Base-by-base conservation (phyloP, 2,888 invertebrate species). In the Odontocolon sp. region DNA sequence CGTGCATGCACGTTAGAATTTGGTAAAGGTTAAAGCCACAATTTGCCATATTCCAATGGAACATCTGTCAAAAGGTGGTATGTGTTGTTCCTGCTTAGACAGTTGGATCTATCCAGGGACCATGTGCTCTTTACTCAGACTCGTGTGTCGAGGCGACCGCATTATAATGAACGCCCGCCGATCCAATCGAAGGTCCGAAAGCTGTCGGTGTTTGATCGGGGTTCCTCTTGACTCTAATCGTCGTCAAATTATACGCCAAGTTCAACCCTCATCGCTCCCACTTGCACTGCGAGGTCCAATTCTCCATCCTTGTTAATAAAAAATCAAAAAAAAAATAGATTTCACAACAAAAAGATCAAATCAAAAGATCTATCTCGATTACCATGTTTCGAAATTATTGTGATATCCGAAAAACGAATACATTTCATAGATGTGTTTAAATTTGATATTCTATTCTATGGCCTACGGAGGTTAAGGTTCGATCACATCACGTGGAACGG, bases 231-330 rank as follows among this genome's bases (percentile, higher is more conserved):
- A 68, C 80, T 87, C 84, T 88, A 86, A 88, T 88, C 85, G 86
- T 84, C 85, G 85, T 80, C 81, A 87, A 87, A 89, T 89, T 89
- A 89, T 85, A 88, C 82, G 83, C 80, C 84, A 81, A 52, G 78
- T 78, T 82, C 77, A 59, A 71, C 70, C 75, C 63, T 73, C 28
- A 69, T 70, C 47, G 11, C 45, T 36, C 28, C 26, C 38, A 59
- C 69, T 52, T 9, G 42, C 18, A 47, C 31, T 16, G 16, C 36
- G 26, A 52, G 26, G 16, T 28, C 31, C 42, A 45, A n/a, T n/a
- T n/a, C 21, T 28, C 16, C 45, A 14, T 18, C 31, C 42, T 61
- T 42, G 52, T 63, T 54, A 38, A 45, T 21, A 11, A 42, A 38
- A 18, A 18, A 18, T 26, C 3, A 16, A 9, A 66, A 18, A 52